Base-by-base conservation (phyloP, 2,113 vertebrate genomes). In the Acrocephalus kingi region DNA sequence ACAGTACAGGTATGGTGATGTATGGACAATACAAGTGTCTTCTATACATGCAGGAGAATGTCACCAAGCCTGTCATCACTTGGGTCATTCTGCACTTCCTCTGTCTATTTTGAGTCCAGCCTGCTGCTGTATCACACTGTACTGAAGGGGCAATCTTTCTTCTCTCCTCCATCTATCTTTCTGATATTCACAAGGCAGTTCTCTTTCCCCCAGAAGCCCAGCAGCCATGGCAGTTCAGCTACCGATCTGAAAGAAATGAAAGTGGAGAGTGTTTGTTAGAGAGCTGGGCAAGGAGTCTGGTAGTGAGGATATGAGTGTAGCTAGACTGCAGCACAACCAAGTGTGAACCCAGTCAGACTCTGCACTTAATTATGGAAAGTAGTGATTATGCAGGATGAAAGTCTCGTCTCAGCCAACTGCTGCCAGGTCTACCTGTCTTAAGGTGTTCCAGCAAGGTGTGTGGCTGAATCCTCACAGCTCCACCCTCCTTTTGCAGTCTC, bases 361-460 rank as follows among this genome's bases (percentile, higher is more conserved):
- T 68, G 48, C 45, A 37, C 80, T 93, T 94, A 89, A 92, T 96
- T 97, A 96, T 46, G 80, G 93, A 94, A 93, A 97, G 58, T 25
- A 90, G 66, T 66, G 83, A 94, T 97, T 93, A 97, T 62, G 90
- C 69, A 89, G 93, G 88, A 97, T 96, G 83, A 94, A 94, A 95
- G 88, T 72, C 77, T 79, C 0, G 6, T 87, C 90, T 94, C 83
- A 94, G 76, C 56, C 90, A 92, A 27, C 85, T 92, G 82, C 88
- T 96, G 92, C 96, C 88, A 89, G 79, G 80, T 92, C 93, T 96
- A 68, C 92, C 92, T 94, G 94, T 94, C 90, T 96, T 82, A 90
- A 96, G 64, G 80, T 93, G 86, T 94, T 96, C 83, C 83, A 96
- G 79, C 93, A 87, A 95, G 91, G 94, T 95, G 87, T 96, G 95